Evolutionary conservation across 2,797 vertebrate species (phyloP).

Genomic region (Peromyscus nudipes): DNA sequence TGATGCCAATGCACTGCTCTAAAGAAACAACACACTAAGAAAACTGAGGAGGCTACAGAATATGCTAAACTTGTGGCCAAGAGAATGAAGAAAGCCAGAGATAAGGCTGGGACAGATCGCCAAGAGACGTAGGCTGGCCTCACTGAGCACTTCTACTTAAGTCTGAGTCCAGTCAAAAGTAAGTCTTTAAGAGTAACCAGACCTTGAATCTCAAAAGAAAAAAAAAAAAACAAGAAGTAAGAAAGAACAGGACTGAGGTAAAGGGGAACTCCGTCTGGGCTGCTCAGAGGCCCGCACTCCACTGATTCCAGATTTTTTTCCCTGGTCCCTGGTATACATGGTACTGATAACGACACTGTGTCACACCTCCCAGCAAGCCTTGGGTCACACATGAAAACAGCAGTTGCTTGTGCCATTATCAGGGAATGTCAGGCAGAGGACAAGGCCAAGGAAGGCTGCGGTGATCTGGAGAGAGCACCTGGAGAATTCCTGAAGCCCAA

Average conservation of each 20-base stretch:
- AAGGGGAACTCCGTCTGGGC: background rate
- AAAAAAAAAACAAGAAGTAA: background rate
- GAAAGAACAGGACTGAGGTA: background rate
- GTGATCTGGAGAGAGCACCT: background rate
- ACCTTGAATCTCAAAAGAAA: background rate
- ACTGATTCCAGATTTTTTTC: background rate
- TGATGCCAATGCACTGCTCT: background rate
- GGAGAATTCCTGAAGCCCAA: background rate
- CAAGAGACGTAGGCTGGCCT: background rate
- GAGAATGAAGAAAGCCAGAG: background rate
- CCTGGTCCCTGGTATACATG: background rate
- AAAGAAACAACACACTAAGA: background rate
- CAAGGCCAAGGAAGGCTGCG: background rate
- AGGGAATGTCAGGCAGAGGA: background rate
- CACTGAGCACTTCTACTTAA: background rate
- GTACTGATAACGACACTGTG: background rate
- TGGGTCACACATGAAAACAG: background rate
- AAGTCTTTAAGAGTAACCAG: background rate
- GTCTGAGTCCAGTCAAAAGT: background rate
- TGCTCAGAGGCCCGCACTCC: background rate
- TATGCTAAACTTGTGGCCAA: background rate
- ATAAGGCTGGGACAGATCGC: background rate
- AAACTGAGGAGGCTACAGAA: background rate
- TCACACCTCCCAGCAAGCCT: background rate
- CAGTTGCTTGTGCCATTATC: fast-evolving